Conservation (phyloP, 2,888 invertebrate species). For the Rhyacophila evoluta region DNA sequence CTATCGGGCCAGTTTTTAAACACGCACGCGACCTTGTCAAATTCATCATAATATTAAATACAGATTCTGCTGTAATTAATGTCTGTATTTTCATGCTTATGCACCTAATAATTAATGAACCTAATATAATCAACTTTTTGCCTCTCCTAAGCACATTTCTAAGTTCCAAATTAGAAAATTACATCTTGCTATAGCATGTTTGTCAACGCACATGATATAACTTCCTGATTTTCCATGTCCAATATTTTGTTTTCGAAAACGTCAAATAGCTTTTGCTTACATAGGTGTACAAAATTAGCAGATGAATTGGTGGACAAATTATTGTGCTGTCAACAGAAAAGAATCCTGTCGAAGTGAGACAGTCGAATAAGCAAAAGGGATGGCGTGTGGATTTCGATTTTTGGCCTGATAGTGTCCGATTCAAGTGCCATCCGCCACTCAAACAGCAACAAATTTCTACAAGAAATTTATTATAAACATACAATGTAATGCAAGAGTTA, state of each 20-base stretch:
- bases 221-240: background rate
- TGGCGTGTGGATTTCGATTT: background rate
- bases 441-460: too few relatives aligned
- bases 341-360: too few relatives aligned
- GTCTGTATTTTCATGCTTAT: background rate
- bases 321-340: too few relatives aligned
- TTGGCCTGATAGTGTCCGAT: background rate
- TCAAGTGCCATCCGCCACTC: background rate
- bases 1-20: background rate
- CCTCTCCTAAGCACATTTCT: background rate
- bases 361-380: background rate
- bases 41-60: background rate
- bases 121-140: background rate
- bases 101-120: background rate
- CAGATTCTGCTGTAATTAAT: too few relatives aligned
- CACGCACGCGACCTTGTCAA: background rate
- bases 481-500: too few relatives aligned
- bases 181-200: background rate
- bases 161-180: background rate
- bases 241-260: background rate
- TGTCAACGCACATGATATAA: background rate
- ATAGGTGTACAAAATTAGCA: background rate
- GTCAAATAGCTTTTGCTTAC: background rate
- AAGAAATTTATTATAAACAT: too few relatives aligned
- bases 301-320: conserved; percentile 19